Conservation (phyloP, 2,113 vertebrate species). For the Mastomys coucha region DNA sequence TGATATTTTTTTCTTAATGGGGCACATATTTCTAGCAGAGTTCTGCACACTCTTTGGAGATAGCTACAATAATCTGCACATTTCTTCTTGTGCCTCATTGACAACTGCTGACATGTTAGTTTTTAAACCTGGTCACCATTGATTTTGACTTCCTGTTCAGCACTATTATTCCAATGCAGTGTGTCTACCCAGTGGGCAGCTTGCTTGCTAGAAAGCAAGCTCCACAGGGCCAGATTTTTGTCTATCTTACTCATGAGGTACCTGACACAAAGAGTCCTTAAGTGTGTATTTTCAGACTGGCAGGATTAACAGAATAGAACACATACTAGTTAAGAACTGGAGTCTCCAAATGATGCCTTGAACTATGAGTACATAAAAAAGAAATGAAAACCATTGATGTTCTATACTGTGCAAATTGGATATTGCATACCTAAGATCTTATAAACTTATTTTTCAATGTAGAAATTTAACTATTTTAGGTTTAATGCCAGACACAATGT, state of each 20-base stretch:
- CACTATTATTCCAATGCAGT: not conserved
- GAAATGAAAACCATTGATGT: not conserved
- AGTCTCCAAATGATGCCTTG: not conserved
- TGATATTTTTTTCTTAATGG: not conserved
- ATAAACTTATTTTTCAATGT: not conserved
- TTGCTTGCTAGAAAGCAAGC: not conserved
- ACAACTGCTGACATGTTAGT: not conserved
- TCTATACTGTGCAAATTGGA: not conserved
- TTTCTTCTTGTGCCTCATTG: not conserved
- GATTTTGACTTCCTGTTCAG: constrained; percentile 18
- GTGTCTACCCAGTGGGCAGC: not conserved
- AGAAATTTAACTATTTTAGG: not conserved
- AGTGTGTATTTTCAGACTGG: not conserved
- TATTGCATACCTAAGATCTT: not conserved
- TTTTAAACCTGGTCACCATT: not conserved
- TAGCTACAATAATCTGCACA: not conserved
- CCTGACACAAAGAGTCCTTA: not conserved
- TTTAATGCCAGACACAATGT: not conserved
- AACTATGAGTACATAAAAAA: not conserved
- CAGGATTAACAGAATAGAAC: not conserved
- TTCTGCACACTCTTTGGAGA: constrained; percentile 1
- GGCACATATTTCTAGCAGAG: not conserved
- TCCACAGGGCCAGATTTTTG: not conserved
- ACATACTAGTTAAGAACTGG: not conserved
- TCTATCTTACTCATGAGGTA: not conserved